phyloP scores from a whole-genome alignment of 2,888 invertebrate species.

The Prosopocoilus inquinatus region DNA sequence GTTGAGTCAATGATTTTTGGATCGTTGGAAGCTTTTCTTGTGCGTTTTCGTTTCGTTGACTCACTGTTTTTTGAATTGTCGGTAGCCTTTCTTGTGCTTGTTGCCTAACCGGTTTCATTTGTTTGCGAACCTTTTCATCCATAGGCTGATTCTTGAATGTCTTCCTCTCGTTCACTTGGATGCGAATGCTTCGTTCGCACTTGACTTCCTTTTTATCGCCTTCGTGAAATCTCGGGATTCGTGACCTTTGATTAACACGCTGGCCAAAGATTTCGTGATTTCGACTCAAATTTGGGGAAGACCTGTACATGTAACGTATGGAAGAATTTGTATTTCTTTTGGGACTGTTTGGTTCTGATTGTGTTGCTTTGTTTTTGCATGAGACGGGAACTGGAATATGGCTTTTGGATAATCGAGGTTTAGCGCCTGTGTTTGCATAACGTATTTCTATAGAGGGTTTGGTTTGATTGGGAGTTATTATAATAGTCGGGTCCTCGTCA shows the following conservation, averaged over 20 bases:
- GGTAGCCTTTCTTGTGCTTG: too few relatives aligned
- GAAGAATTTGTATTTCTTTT: constrained; percentile 46
- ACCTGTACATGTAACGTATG: constrained; percentile 41
- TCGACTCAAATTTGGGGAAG: constrained; percentile 34
- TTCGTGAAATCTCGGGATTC: constrained; percentile 25
- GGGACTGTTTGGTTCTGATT: constrained; percentile 41
- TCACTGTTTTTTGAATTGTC: too few relatives aligned
- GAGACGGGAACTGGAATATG: constrained; percentile 54
- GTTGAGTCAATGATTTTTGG: too few relatives aligned
- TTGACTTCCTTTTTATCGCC: constrained; percentile 16
- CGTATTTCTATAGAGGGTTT: constrained; percentile 32
- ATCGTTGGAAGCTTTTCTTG: too few relatives aligned
- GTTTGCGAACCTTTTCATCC: too few relatives aligned
- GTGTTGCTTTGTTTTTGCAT: constrained; percentile 45
- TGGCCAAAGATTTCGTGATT: constrained; percentile 12
- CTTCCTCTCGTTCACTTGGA: constrained; percentile 6
- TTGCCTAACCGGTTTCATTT: too few relatives aligned
- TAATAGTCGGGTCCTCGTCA: constrained; percentile 49
- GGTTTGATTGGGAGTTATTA: constrained; percentile 25
- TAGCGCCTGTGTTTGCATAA: constrained; percentile 31
- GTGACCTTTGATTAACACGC: constrained; percentile 22
- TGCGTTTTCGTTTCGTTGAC: too few relatives aligned
- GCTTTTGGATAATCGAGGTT: constrained; percentile 37
- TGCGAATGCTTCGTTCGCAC: constrained; percentile 7
- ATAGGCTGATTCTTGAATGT: too few relatives aligned